Percentiles rank a stretch among this genome's conserved stretches.
These are phyloP conservation scores for Pollenia labialis DNA, from an alignment of 2,888 invertebrate species.

Conservation along the genomic window DNA sequence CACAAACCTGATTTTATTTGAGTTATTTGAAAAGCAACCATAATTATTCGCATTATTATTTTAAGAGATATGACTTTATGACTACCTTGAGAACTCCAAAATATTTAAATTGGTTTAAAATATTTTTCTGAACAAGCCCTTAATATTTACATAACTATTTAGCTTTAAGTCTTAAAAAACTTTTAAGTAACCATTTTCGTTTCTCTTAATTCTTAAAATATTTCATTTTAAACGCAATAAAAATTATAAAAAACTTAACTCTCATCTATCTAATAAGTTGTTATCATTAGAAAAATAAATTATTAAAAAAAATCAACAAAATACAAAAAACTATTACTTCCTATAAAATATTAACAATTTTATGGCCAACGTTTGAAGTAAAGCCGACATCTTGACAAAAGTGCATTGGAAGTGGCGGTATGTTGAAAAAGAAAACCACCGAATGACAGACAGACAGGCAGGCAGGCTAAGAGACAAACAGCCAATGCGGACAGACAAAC, in stretches of 20 bases:
- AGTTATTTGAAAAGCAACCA: no score
- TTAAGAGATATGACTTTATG: no score
- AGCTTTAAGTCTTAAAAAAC: no score
- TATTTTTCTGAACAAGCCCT: no score
- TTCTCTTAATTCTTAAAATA: not conserved
- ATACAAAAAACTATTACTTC: conserved; percentile 65
- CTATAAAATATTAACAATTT: conserved; percentile 69
- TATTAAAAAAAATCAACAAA: conserved; percentile 32
- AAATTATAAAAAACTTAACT: conserved; percentile 19
- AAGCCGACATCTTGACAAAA: conserved; percentile 62
- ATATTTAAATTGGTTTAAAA: no score
- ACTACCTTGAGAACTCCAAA: no score
- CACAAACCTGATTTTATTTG: no score
- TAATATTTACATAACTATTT: no score
- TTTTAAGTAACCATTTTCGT: not conserved
- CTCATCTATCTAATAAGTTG: conserved; percentile 59
- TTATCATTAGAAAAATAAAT: conserved; percentile 64
- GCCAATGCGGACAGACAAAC: conserved; percentile 44
- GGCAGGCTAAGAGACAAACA: conserved; percentile 13
- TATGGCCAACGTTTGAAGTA: conserved; percentile 68
- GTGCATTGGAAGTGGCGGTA: conserved; percentile 59
- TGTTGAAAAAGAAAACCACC: conserved; percentile 48
- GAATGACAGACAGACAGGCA: conserved; percentile 24
- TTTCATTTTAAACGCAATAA: conserved; percentile 10
- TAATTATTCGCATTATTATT: no score